Evolutionary conservation across 2,888 invertebrate genomes (phyloP).

Genomic region (Acronicta leporina): DNA sequence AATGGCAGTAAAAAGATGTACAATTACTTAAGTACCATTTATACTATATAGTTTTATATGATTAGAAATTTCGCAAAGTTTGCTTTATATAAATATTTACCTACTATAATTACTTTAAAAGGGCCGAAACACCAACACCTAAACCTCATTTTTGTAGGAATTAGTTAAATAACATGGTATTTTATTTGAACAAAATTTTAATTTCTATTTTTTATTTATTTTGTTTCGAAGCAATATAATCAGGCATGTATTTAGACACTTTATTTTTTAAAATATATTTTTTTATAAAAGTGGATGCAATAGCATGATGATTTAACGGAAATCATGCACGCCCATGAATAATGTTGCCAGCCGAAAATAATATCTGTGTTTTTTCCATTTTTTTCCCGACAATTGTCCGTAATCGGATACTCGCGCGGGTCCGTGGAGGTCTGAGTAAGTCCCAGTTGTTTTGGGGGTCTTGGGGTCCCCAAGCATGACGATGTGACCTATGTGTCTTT

Average conservation of each 20-base stretch:
- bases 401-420: slow-evolving; percentile 85
- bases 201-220: slow-evolving; percentile 51
- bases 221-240: slow-evolving; percentile 56
- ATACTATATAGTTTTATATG: background rate
- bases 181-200: slow-evolving; percentile 48
- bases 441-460: slow-evolving; percentile 65
- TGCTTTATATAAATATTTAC: background rate
- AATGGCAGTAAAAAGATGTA: too few species aligned
- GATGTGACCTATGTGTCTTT: slow-evolving; percentile 56
- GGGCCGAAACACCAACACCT: slow-evolving; percentile 64
- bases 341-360: slow-evolving; percentile 72
- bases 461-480: slow-evolving; percentile 67
- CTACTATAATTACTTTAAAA: background rate
- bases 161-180: slow-evolving; percentile 66
- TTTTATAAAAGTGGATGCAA: slow-evolving; percentile 39
- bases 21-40: too few species aligned
- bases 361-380: slow-evolving; percentile 81
- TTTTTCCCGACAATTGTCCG: slow-evolving; percentile 84
- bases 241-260: slow-evolving; percentile 59
- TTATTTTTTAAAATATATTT: slow-evolving; percentile 31
- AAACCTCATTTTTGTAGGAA: slow-evolving; percentile 66
- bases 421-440: slow-evolving; percentile 88
- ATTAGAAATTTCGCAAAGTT: background rate
- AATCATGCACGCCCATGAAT: slow-evolving; percentile 56
- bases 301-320: slow-evolving; percentile 51